Evolutionary conservation across 2,797 vertebrate genomes (phyloP), one percentile per base, ranked within the genome.

Genomic region (Falco biarmicus): DNA sequence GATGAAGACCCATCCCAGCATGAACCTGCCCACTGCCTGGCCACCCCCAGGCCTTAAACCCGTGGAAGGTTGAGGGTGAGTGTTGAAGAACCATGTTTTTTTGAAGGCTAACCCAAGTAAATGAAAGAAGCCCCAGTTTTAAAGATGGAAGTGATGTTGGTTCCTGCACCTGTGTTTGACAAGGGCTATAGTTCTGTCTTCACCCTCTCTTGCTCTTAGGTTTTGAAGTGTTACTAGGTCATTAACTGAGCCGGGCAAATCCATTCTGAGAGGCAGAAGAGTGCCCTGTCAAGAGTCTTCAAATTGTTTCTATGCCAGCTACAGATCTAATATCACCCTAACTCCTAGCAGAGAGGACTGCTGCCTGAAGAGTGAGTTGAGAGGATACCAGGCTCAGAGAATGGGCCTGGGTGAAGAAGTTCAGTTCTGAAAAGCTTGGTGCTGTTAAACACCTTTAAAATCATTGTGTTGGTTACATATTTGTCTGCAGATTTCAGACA

Each of bases 141-240:
- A 79, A 75, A 86, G 50, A 43, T 32, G 15, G 54, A 86, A 80
- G 34, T n/a, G 0, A 31, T 79, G 34, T 76, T 0, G 0, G 13
- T 88, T 93, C 61, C 78, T 90, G 32, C 25, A n/a, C 31, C 54
- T 90, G 26, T 68, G 13, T 29, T 68, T 84, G 51, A 31, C 24
- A 82, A 51, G 29, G 41, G 7, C 43, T 88, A 1, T 53, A 57
- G 59, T 51, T 89, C 70, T 82, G 15, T 43, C 31, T 90, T 90
- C 34, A 63, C 11, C 15, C 14, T 84, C 31, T 92, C 79, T 89
- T 68, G 51, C 88, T 26, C 25, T 68, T 74, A 57, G 31, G 29
- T 24, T 79, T 89, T 70, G n/a, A 89, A 87, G 57, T 59, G 16
- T 59, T 68, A 85, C 19, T 59, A 56, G 19, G n/a, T 84, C 50